Base-by-base conservation (phyloP, 1,140 invertebrate species). In the Pemphigus obesinymphae region DNA sequence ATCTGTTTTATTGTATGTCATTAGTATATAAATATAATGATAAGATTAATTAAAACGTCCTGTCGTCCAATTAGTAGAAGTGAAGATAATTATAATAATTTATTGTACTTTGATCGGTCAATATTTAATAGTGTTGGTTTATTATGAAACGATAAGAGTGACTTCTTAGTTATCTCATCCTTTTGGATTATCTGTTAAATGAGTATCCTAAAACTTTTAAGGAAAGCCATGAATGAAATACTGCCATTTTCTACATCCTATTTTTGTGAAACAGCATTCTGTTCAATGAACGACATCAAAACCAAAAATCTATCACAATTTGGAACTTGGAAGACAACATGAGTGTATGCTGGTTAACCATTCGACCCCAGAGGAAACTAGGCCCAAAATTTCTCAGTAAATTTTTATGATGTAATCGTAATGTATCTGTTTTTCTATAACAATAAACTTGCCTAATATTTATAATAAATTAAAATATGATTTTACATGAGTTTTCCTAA, bases 341-440 rank as follows among this genome's bases (percentile, higher is more conserved):
- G 58, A 61, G 58, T 11, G 13, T 31, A 13, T 61, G 58, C 58
- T 63, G 34, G 31, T 37, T 31, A 63, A 63, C 61, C 13, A 31
- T 58, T 58, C 55, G 55, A 58, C 55, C 55, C 29, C 55, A 26
- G 29, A 58, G 26, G 26, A 31, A 58, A 1, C 10, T 58, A 58
- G 26, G 26, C 55, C 55, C 55, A n/a, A 58, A 29, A 58, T 58
- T 58, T 58, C 55, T 29, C 55, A 63, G 3, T 63, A 63, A 26
- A 7, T 61, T 61, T 61, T 29, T 61, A 23, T 63, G 3, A 20
- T 40, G 4, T 23, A 45, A 50, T 40, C 13, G 72, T 68, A 31
- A 84, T 84, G 31, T n/a, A n/a, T 37, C 61, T 63, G 58, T 61
- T 61, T 31, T 61, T 61, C 29, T 10, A 31, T 15, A 15, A 31